Conservation (phyloP, 2,797 vertebrate species). For the Mallotus villosus region DNA sequence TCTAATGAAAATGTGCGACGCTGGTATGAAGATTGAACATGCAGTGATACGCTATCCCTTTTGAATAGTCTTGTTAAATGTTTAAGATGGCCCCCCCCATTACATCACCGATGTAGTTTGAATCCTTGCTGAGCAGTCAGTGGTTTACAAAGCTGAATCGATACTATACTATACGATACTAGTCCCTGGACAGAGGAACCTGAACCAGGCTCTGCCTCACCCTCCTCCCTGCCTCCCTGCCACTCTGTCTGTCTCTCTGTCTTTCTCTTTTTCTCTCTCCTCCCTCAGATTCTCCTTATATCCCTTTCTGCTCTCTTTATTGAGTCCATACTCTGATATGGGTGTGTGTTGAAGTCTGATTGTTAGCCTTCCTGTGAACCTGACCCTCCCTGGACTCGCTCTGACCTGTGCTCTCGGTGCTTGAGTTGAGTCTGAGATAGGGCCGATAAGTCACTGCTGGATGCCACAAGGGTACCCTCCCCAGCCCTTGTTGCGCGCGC, state of each 20-base stretch:
- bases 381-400: neutral
- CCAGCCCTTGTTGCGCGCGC: too few species aligned
- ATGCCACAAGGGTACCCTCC: neutral
- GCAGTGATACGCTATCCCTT: too few species aligned
- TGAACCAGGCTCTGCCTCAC: neutral
- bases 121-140: slow-evolving; percentile 3
- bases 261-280: too few species aligned
- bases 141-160: slow-evolving; percentile 20
- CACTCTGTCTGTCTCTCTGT: too few species aligned
- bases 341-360: too few species aligned
- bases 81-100: slow-evolving; percentile 5
- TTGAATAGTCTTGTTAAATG: neutral
- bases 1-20: neutral
- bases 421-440: neutral
- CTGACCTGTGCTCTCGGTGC: neutral
- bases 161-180: too few species aligned
- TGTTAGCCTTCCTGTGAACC: neutral
- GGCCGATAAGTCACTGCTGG: neutral
- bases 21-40: too few species aligned
- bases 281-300: too few species aligned
- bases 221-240: too few species aligned
- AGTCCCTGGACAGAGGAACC: neutral
- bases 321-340: too few species aligned
- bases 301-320: too few species aligned
- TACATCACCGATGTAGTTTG: slow-evolving; percentile 20